A percentile compares a stretch with the other conserved stretches of the same genome.
phyloP scores from a whole-genome alignment of 2,888 invertebrate species.

The Julus scandinavius region DNA sequence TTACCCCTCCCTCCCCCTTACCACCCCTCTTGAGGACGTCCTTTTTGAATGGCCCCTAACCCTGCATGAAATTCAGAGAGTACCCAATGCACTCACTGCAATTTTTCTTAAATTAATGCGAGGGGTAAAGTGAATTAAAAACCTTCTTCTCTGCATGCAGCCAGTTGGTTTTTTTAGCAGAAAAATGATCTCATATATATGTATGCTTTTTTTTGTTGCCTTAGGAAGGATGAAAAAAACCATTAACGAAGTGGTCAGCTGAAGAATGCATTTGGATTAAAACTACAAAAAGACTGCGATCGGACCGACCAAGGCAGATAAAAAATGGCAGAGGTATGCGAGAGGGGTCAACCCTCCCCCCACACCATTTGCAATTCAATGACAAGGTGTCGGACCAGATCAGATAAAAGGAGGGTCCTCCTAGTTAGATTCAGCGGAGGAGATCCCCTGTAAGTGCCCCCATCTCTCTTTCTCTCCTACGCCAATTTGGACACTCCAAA shows the following conservation, averaged over 20 bases:
- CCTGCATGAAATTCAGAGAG: neutral
- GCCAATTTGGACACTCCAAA: conserved; percentile 45
- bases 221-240: conserved; percentile 16
- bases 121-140: conserved; percentile 41
- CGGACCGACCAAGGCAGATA: conserved; percentile 29
- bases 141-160: neutral
- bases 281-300: conserved; percentile 38
- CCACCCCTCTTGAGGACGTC: too few species aligned
- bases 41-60: too few species aligned
- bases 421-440: conserved; percentile 2
- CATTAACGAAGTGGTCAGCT: conserved; percentile 44
- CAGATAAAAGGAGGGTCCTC: conserved; percentile 51
- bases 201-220: neutral
- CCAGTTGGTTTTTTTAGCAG: neutral
- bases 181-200: conserved; percentile 32
- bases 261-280: conserved; percentile 46
- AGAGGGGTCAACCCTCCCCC: conserved; percentile 35
- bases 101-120: conserved; percentile 37
- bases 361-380: conserved; percentile 51
- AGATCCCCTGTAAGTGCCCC: conserved; percentile 39
- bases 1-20: too few species aligned
- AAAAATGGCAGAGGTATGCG: conserved; percentile 51
- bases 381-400: conserved; percentile 54
- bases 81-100: neutral
- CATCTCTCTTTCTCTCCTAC: conserved; percentile 47